These are phyloP conservation scores for Oncorhynchus tshawytscha DNA, from an alignment of 2,113 vertebrate species.

Conservation along the genomic window DNA sequence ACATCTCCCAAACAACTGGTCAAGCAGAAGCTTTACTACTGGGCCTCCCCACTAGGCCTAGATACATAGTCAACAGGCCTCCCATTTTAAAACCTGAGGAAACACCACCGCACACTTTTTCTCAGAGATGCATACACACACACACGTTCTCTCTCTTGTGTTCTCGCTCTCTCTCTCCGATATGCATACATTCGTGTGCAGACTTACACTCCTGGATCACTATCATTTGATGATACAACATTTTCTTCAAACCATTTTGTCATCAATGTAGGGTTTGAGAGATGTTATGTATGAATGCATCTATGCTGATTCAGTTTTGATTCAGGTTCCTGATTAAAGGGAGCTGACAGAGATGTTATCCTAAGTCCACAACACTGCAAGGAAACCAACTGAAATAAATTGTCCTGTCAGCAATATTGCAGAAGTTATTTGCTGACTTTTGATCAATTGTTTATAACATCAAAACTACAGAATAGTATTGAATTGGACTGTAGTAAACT, in stretches of 20 bases:
- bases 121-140: no score
- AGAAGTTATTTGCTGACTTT: constrained; percentile 18
- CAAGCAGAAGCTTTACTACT: not conserved
- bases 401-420: constrained; percentile 48
- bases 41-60: not conserved
- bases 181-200: no score
- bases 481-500: no score
- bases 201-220: no score
- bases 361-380: constrained; percentile 38
- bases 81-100: no score
- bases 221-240: not conserved
- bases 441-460: no score
- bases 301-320: constrained; percentile 55
- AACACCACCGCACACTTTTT: no score
- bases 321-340: constrained; percentile 51
- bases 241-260: not conserved
- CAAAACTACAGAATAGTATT: no score
- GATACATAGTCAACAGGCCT: no score
- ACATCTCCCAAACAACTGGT: not conserved
- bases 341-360: constrained; percentile 38
- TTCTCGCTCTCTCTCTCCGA: no score
- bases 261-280: constrained; percentile 36
- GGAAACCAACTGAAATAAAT: constrained; percentile 17
- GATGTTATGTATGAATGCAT: constrained; percentile 61
- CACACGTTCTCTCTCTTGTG: no score